Base-by-base conservation (phyloP, 1,140 invertebrate genomes). In the Conopomorpha cramerella region DNA sequence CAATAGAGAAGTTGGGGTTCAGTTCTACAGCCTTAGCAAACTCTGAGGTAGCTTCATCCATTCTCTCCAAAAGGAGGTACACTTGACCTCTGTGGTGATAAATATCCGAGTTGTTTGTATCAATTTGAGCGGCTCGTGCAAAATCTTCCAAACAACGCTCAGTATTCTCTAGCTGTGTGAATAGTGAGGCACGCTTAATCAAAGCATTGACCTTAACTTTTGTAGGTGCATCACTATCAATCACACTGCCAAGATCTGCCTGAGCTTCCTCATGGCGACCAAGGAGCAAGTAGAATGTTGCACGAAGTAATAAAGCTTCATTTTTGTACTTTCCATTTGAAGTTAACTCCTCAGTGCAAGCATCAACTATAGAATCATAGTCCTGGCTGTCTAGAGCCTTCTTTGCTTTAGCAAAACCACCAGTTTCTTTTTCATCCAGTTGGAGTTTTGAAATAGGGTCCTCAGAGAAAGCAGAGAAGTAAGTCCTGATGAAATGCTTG, bases 161-260 rank as follows among this genome's bases (percentile, higher is more conserved):
- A 11, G 84, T 72, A 41, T 89, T 80, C 41, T 92, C 88, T 30
- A 86, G 66, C 61, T 96, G 92, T 52, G 95, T 88, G 46, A 86
- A 82, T 32, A 95, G 71, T 6, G 88, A 89, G 2, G 91, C 93
- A 45, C 90, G 80, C 67, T 96, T 97, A 25, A 98, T 90, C n/a
- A 96, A 72, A 7, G 93, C 91, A 82, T 95, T 96, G 0, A 90
- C 86, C 60, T 83, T 86, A 1, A 91, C 78, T 44, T 84, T 84
- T 0, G 73, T 61, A 45, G 81, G 70, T 13, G 82, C 73, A 48
- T 80, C 66, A 46, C 79, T 73, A 45, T 81, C 82, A 39, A 84
- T 80, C 25, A 76, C 66, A 32, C 52, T 50, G 86, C 83, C 42
- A 87, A 96, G 84, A 66, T 96, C 93, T 29, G 76, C 56, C 10